Evolutionary conservation across 2,113 vertebrate genomes (phyloP).

Genomic region (Otus sunia): DNA sequence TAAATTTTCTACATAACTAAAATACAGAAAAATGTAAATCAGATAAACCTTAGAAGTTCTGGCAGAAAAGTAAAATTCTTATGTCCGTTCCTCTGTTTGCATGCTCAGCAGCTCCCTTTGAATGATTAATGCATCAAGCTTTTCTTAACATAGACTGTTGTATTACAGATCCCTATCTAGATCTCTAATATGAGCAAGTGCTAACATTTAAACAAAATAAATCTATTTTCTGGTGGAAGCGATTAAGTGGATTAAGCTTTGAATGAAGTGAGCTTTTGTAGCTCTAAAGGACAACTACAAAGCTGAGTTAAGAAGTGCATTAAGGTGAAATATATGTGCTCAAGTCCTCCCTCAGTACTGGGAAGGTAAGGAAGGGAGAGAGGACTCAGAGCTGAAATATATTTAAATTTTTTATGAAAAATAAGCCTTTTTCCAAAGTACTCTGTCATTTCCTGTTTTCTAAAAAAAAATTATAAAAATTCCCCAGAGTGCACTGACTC

Average conservation of each 20-base stretch:
- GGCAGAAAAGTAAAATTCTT: not conserved
- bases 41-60: not conserved
- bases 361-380: not conserved
- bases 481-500: not conserved
- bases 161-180: not conserved
- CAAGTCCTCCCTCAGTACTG: not conserved
- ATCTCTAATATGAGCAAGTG: not conserved
- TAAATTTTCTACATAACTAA: not conserved
- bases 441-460: not conserved
- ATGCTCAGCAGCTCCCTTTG: not conserved
- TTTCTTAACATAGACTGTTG: not conserved
- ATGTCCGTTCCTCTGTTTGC: not conserved
- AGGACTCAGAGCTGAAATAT: not conserved
- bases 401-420: not conserved
- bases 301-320: not conserved
- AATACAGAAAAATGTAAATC: not conserved
- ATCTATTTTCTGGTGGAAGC: not conserved
- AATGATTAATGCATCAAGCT: not conserved
- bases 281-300: not conserved
- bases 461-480: not conserved
- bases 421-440: not conserved
- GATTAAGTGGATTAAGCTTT: not conserved
- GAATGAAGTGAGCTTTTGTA: not conserved
- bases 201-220: not conserved
- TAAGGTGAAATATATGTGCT: not conserved